Percentiles rank a stretch among this genome's conserved stretches.
Conservation (phyloP, 2,113 vertebrate genomes). For the Eupsittula cactorum region DNA sequence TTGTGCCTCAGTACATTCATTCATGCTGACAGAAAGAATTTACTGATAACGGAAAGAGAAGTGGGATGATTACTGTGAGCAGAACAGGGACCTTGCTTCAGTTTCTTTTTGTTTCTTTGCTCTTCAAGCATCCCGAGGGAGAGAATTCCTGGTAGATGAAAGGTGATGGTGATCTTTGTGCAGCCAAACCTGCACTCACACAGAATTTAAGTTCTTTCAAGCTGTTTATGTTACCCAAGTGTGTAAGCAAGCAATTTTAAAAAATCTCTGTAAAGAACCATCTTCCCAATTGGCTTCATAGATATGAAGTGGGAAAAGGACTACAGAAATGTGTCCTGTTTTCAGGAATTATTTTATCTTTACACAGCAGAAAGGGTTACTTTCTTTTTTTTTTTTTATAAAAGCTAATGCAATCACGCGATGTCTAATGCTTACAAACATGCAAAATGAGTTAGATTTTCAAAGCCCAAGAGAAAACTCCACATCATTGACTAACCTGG, state of each 20-base stretch:
- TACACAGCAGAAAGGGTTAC: not conserved
- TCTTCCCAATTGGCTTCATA: not conserved
- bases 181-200: not conserved
- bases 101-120: not conserved
- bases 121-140: not conserved
- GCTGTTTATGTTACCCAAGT: not conserved
- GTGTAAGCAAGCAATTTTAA: not conserved
- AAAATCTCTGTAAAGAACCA: not conserved
- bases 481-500: not conserved
- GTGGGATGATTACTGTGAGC: not conserved
- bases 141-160: not conserved
- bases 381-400: not conserved
- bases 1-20: not conserved
- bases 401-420: not conserved
- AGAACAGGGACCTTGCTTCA: not conserved
- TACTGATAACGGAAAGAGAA: not conserved
- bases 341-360: not conserved
- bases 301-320: not conserved
- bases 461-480: not conserved
- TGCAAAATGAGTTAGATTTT: not conserved
- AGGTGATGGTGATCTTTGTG: not conserved
- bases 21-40: slow-evolving; percentile 29
- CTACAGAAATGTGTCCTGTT: not conserved
- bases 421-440: not conserved
- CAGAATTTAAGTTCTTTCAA: not conserved